These are phyloP conservation scores for Schlechtendalia chinensis DNA, from an alignment of 1,140 invertebrate genomes.

Conservation along the genomic window DNA sequence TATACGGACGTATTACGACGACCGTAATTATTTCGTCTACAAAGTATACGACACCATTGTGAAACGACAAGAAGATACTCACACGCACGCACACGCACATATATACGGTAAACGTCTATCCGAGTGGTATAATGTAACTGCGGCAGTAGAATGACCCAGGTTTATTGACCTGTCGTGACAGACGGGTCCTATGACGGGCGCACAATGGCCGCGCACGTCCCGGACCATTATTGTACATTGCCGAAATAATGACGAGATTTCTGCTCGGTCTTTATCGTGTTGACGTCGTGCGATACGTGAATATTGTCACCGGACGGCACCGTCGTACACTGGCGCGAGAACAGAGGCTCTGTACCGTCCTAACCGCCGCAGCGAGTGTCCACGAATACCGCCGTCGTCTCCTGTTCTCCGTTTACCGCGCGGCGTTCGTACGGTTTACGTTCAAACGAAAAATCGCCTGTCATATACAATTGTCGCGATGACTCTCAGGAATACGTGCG, in stretches of 20 bases:
- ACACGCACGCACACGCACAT: no score
- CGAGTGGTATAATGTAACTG: no score
- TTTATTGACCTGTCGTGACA: not conserved
- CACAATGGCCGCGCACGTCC: not conserved
- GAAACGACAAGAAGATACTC: no score
- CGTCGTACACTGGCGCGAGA: no score
- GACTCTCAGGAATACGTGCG: not conserved
- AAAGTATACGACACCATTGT: no score
- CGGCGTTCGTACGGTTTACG: not conserved
- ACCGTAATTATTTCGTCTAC: no score
- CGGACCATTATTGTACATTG: not conserved
- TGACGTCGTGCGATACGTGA: not conserved
- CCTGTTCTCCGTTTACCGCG: not conserved
- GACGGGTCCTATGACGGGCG: not conserved
- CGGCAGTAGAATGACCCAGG: no score
- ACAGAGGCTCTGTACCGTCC: no score
- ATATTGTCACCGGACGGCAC: no score
- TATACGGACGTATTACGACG: no score
- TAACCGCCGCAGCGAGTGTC: no score
- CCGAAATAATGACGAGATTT: not conserved
- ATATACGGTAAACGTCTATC: no score
- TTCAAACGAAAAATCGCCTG: conserved; percentile 1
- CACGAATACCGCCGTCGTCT: not conserved
- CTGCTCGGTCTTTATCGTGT: not conserved
- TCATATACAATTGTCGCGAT: not conserved